Base-by-base conservation (phyloP, 2,888 invertebrate genomes). In the Volucella zonaria region DNA sequence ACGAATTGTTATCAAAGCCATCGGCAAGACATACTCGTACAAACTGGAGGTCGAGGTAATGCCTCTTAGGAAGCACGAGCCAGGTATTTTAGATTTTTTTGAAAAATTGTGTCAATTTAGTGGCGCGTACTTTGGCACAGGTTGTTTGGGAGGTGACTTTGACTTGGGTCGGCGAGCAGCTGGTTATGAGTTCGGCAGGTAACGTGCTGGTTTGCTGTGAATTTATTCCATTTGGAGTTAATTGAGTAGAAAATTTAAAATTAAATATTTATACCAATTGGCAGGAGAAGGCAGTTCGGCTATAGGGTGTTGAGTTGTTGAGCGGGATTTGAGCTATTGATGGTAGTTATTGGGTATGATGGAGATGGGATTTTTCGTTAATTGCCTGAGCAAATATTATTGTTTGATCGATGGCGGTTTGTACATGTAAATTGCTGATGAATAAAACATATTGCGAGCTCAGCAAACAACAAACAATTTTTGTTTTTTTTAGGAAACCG, bases 51-150 rank as follows among this genome's bases (percentile, higher is more conserved):
- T 49, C 12, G 40, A 47, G 47, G 49, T 38, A 31, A 45, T 47
- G 62, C 23, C 49, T 56, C 9, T 31, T n/a, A 54, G 12, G 45
- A 6, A 42, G 14, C 70, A 42, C 70, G 12, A 49, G 59, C n/a
- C 42, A 45, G 47, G 38, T 31, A 43, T 49, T 71, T 61, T 49
- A 51, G 52, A 51, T 31, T 31, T 31, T 15, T 52, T 42, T 73
- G 61, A 73, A 31, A 73, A 43, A 61, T 73, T 51, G 14, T 52
- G 52, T 38, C 51, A 49, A 43, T 2, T 62, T 71, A 15, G 43
- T 54, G 43, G 23, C 15, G 23, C 23, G 23, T 23, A 23, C 10
- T 11, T 45, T 18, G 14, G 43, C 23, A 9, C 61, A 61, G 45
- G 61, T 61, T 61, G 61, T 61, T 61, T n/a, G 8, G 3, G 42